Base-by-base conservation (phyloP, 2,888 invertebrate species). In the Dicyrtoma fusca region DNA sequence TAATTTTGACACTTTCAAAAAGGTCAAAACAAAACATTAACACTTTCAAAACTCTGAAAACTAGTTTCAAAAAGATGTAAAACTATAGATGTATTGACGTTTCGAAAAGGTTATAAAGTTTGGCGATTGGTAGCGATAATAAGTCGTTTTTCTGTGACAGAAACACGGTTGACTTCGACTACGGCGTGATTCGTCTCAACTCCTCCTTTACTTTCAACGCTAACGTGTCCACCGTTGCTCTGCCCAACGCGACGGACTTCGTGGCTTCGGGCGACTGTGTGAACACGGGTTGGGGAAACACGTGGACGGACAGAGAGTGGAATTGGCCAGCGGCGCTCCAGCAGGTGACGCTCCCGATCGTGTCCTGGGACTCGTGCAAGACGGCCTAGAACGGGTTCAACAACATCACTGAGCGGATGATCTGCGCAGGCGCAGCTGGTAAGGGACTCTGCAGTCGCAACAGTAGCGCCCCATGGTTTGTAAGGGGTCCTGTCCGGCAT, bases 261-360 rank as follows among this genome's bases (percentile, higher is more conserved):
- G 71, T 66, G 5, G 71, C 73, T 17, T 21, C 65, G 5, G 75
- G 75, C 44, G 53, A 5, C 19, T 75, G 75, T 47, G 47, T 53
- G 42, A 71, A 71, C 51, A 64, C 75, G 14, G 75, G 75, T 47
- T 75, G 75, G 75, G 75, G 75, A 11, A 72, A 72, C 26, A 75
- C 71, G 53, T 57, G 73, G 49, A 68, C 68, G n/a, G 64, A 64
- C 55, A 73, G 73, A 19, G 45, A 57, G 1, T 71, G 71, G 21
- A 63, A 19, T 21, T 63, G 63, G 44, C 75, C 75, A 11, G 62
- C 71, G 11, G 11, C 13, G 4, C 66, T 75, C 42, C 75, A 75
- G 64, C 23, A 61, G 23, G 69, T 75, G 34, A 65, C 19, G 25
- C 55, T 75, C 13, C 57, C 59, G 10, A 47, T 68, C 63, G 66